These are phyloP conservation scores for Resseliella maxima DNA, from an alignment of 2,888 invertebrate species.

Conservation along the genomic window DNA sequence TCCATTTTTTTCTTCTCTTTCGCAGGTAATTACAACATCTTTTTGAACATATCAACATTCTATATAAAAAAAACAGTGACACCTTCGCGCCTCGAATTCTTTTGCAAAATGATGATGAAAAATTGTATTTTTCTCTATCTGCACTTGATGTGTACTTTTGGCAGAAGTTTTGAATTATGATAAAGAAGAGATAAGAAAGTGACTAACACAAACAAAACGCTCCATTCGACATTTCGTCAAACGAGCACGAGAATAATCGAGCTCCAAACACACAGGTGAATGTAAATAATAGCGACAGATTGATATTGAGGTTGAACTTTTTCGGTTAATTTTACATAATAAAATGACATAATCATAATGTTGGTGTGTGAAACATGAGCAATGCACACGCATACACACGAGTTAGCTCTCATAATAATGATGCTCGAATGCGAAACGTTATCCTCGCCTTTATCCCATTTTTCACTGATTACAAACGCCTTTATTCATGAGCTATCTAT, in stretches of 20 bases:
- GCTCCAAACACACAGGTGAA: neutral
- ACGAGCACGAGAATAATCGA: too few relatives aligned
- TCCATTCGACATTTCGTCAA: constrained; percentile 26
- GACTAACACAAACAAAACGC: neutral
- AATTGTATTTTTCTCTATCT: neutral
- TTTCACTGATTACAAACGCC: constrained; percentile 53
- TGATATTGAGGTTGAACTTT: constrained; percentile 55
- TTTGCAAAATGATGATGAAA: neutral
- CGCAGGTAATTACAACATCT: neutral
- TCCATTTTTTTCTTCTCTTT: neutral
- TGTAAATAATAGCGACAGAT: constrained; percentile 24
- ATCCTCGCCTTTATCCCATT: constrained; percentile 44
- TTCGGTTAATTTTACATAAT: constrained; percentile 55
- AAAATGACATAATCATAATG: constrained; percentile 42
- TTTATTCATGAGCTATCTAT: constrained; percentile 54
- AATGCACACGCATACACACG: neutral
- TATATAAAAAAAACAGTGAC: neutral
- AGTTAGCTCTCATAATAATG: too few relatives aligned
- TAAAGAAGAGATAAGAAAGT: neutral
- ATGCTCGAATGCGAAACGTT: neutral
- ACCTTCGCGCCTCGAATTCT: neutral
- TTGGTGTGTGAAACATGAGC: constrained; percentile 1
- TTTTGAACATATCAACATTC: neutral
- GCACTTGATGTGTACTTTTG: neutral
- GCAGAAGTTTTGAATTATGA: neutral